Percentiles rank a stretch among this genome's conserved stretches.
These are phyloP conservation scores for Callipepla californica DNA, from an alignment of 2,113 vertebrate species.

Conservation along the genomic window DNA sequence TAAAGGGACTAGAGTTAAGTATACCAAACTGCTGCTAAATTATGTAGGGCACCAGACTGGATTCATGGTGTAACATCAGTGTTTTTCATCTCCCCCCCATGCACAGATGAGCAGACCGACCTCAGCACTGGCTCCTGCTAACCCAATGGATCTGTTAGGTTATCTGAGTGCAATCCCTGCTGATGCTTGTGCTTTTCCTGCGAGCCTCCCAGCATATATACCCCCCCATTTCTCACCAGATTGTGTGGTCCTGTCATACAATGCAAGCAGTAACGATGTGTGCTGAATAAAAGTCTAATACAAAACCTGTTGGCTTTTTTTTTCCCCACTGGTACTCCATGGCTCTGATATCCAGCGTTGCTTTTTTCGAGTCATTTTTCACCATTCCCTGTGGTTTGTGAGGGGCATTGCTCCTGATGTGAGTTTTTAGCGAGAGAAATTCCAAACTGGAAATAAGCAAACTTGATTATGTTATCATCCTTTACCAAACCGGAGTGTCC, in stretches of 20 bases:
- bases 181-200: accelerated
- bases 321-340: background rate
- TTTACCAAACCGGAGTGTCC: background rate
- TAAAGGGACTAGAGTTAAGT: background rate
- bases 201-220: background rate
- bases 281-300: background rate
- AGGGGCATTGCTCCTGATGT: background rate
- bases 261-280: background rate
- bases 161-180: background rate
- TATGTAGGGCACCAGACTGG: background rate
- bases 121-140: background rate
- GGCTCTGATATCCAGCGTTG: background rate
- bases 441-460: background rate
- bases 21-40: background rate
- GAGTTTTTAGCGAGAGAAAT: background rate
- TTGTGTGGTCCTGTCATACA: background rate
- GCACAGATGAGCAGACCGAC: background rate
- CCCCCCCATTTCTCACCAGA: background rate
- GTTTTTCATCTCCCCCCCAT: background rate
- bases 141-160: background rate
- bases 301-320: too few species aligned
- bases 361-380: background rate
- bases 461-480: background rate
- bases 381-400: background rate
- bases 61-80: accelerated